phyloP scores from a whole-genome alignment of 2,113 vertebrate species.

The Leucosticte australis region DNA sequence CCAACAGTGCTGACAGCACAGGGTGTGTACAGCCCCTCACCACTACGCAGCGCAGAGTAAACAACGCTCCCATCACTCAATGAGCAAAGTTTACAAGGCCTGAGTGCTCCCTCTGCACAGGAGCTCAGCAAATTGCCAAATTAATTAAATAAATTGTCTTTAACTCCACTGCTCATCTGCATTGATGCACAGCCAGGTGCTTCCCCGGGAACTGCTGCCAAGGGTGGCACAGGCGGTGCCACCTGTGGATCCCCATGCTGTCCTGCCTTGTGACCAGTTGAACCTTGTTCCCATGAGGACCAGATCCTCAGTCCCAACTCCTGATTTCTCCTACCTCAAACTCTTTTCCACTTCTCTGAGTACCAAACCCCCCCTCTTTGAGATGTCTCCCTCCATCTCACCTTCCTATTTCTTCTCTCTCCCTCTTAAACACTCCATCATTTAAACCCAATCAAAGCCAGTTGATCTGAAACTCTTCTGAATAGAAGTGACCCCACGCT shows the following conservation, averaged over 20 bases:
- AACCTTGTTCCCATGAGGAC: neutral
- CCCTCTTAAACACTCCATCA: slow-evolving; percentile 47
- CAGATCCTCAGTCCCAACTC: neutral
- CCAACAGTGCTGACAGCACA: neutral
- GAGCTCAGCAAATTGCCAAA: neutral
- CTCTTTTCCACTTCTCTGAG: slow-evolving; percentile 25
- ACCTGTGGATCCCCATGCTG: neutral
- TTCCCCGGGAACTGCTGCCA: neutral
- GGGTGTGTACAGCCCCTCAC: neutral
- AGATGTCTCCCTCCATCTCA: neutral
- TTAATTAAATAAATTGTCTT: neutral
- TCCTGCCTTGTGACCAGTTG: neutral
- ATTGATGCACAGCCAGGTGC: neutral
- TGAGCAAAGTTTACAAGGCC: neutral
- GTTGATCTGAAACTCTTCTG: slow-evolving; percentile 55
- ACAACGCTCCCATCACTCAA: neutral
- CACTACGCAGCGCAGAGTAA: accelerated
- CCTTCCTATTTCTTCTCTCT: slow-evolving; percentile 13
- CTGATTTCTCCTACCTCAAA: neutral
- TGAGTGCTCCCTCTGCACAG: neutral
- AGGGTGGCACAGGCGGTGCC: accelerated
- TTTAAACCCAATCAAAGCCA: slow-evolving; percentile 55
- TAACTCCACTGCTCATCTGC: neutral
- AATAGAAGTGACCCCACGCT: slow-evolving; percentile 42
- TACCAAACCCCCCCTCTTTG: neutral